Evolutionary conservation across 2,888 invertebrate species (phyloP), one percentile per base, ranked within the genome.

Genomic region (Auanema sp.): DNA sequence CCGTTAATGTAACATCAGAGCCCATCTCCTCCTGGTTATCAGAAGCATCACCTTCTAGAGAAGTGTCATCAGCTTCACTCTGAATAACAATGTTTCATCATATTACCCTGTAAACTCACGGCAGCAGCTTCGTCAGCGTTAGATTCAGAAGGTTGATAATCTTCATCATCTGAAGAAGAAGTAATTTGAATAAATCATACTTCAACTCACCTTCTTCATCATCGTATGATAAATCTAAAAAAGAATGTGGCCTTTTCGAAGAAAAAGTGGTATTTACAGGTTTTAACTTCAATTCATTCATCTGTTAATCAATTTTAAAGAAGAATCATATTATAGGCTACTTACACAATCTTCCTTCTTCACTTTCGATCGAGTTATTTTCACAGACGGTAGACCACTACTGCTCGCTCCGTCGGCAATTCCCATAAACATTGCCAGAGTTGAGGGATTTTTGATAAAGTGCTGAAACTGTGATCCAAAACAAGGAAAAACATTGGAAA

Each of bases 361-460:
- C 21, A 47, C 58, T 47, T 44, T 52, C 11, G 59, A 12, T 23
- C 59, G 50, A 10, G 59, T 59, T 25, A 59, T 23, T 40, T 52
- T 52, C 8, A 59, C 41, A 16, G 47, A 12, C 12, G 23, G 33
- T 8, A 51, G 14, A 18, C 14, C 51, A 42, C 16, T 41, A 21
- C 16, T 16, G 14, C n/a, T 41, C 2, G 11, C 21, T 12, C 44
- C 14, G 0, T 44, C 42, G 14, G n/a, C 56, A n/a, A 55, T 41
- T 6, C 58, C 58, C 23, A 58, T 25, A 25, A 58, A 23, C 11
- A 58, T n/a, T 40, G 33, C 24, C 33, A 59, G 12, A 12, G 52
- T 24, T 14, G 42, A 24, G 12, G 59, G 59, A 2, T 52, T 59
- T 33, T 59, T 59, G 52, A 59, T 53, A n/a, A 59, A 14, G 40